These are phyloP conservation scores for Asobara japonica DNA, from an alignment of 1,140 invertebrate species.

Conservation along the genomic window DNA sequence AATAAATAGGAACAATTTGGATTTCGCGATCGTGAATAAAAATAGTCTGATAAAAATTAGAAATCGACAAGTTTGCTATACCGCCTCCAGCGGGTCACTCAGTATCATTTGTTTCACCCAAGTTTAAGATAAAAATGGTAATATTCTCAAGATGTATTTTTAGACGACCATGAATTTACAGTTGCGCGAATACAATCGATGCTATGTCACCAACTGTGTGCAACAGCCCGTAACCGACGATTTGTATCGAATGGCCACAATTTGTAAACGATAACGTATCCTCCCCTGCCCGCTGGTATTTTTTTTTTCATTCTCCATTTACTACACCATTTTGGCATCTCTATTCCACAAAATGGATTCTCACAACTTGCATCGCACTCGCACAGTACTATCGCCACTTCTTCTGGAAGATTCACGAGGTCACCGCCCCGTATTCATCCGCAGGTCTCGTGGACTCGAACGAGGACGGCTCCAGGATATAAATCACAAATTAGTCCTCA, in stretches of 20 bases:
- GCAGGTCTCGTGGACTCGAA: constrained; percentile 6
- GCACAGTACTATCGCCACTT: not conserved
- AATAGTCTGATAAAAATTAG: no score
- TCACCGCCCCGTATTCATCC: not conserved
- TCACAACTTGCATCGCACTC: not conserved
- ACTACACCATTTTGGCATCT: not conserved
- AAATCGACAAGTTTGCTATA: no score
- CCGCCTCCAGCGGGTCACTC: no score
- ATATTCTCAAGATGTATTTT: constrained; percentile 9
- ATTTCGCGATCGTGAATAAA: no score
- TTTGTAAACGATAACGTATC: constrained; percentile 14
- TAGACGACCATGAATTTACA: constrained; percentile 6
- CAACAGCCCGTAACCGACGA: constrained; percentile 22
- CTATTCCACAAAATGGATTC: not conserved
- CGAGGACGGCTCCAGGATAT: not conserved
- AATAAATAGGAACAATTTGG: no score
- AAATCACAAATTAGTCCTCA: constrained; percentile 13
- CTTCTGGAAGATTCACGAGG: constrained; percentile 10
- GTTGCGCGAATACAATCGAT: constrained; percentile 18
- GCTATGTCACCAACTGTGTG: constrained; percentile 24
- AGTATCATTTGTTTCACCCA: no score
- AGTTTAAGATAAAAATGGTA: constrained; percentile 1
- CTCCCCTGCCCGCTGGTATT: not conserved
- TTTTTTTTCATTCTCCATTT: not conserved
- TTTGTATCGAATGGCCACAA: constrained; percentile 16